A percentile compares a stretch with the other conserved stretches of the same genome.
Conservation (phyloP, 1,140 invertebrate genomes). For the Microplitis mediator region DNA sequence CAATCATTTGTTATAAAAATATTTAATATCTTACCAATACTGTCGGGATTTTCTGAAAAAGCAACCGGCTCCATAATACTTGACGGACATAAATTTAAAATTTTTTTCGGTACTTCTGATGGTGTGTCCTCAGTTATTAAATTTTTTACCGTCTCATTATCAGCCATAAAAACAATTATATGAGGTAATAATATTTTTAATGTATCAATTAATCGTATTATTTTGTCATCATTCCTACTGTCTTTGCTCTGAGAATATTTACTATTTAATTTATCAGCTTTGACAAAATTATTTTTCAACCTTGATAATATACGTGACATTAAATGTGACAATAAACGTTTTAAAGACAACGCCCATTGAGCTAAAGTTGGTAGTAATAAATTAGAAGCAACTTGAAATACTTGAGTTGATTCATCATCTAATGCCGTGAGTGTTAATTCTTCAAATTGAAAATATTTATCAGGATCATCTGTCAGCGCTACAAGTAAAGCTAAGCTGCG, state of each 20-base stretch:
- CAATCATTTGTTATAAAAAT: slow-evolving; percentile 62
- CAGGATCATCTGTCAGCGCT: slow-evolving; percentile 69
- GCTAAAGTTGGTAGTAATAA: slow-evolving; percentile 66
- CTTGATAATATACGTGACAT: slow-evolving; percentile 51
- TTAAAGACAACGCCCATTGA: slow-evolving; percentile 69
- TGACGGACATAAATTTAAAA: slow-evolving; percentile 47
- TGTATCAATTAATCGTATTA: slow-evolving; percentile 50
- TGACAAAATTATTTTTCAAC: slow-evolving; percentile 47
- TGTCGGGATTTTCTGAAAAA: slow-evolving; percentile 60
- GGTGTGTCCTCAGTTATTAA: slow-evolving; percentile 50
- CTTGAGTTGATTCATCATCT: slow-evolving; percentile 62
- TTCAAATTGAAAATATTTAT: slow-evolving; percentile 73
- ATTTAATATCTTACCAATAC: slow-evolving; percentile 61
- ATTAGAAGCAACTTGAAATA: slow-evolving; percentile 59
- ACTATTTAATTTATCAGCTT: slow-evolving; percentile 25
- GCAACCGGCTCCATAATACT: slow-evolving; percentile 63
- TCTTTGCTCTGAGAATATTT: slow-evolving; percentile 51
- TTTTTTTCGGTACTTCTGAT: slow-evolving; percentile 57
- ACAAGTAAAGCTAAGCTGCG: slow-evolving; percentile 70
- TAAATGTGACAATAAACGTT: slow-evolving; percentile 60
- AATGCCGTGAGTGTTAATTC: slow-evolving; percentile 65
- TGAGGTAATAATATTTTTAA: slow-evolving; percentile 63
- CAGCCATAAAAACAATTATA: slow-evolving; percentile 60
- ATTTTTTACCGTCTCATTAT: slow-evolving; percentile 54
- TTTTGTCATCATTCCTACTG: slow-evolving; percentile 47